Base-by-base conservation (phyloP, 2,888 invertebrate genomes). In the Eledona agricola region DNA sequence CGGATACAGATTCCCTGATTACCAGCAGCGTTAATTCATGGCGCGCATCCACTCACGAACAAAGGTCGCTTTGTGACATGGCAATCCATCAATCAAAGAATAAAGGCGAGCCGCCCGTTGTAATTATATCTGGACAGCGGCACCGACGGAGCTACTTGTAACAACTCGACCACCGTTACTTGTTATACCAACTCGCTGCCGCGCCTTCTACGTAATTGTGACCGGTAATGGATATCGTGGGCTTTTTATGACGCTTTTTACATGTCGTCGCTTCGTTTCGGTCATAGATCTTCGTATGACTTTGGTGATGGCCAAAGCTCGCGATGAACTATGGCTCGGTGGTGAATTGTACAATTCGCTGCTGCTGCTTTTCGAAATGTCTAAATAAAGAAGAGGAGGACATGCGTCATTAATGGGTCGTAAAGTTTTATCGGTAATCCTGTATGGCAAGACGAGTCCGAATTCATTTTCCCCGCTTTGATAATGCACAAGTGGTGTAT, bases 21-120 rank as follows among this genome's bases (percentile, higher is more conserved):
- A 70, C 58, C 46, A 50, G 26, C 55, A 59, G 58, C 64, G 62
- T 64, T 67, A 67, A 69, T 68, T 66, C 65, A 67, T 60, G 57
- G 57, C 51, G 46, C 59, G 61, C 66, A 62, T 62, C 49, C 23
- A 60, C 60, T 62, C 43, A 35, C 57, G 60, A 63, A 64, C 64
- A 65, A 64, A 66, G 63, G 49, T 60, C 51, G 60, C 59, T 63
- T 61, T 66, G 65, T 67, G 66, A 71, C 70, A 68, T 54, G 64
- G 66, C 68, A 65, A 67, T 69, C 66, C 68, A 70, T 70, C 70
- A 70, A 71, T 70, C 70, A 70, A 68, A 59, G 65, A 52, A 64
- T 63, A 67, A 69, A 67, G 65, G 55, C 60, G 40, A 63, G 63
- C 68, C 68, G 68, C 63, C 28, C 58, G 55, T 40, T 61, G 65